These are phyloP conservation scores for Microplitis demolitor DNA, from an alignment of 1,140 invertebrate species.

Conservation along the genomic window DNA sequence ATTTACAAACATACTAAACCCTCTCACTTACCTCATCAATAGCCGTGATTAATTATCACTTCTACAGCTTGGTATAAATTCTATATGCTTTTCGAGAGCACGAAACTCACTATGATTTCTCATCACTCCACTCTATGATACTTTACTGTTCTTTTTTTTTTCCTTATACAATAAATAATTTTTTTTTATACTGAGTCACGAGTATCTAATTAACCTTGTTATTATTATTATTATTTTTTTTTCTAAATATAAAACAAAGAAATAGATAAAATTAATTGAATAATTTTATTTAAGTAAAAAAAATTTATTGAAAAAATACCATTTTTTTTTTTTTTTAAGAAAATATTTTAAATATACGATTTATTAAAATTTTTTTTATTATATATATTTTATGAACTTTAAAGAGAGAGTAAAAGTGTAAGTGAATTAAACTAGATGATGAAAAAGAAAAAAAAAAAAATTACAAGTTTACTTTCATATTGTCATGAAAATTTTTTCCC, in stretches of 20 bases:
- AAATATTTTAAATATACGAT: no score
- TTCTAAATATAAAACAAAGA: no score
- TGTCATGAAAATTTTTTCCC: not conserved
- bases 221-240: no score
- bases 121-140: not conserved
- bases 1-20: conserved; percentile 30
- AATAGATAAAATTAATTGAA: no score
- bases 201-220: not conserved
- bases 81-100: not conserved
- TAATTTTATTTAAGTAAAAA: no score
- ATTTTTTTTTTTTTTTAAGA: no score
- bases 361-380: no score
- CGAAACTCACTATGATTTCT: conserved; percentile 3
- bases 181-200: conserved; percentile 7
- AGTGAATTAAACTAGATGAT: no score
- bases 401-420: no score
- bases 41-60: conserved; percentile 51
- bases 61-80: not conserved
- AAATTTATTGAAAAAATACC: no score
- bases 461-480: not conserved
- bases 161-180: not conserved
- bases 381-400: no score
- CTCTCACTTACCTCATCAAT: conserved; percentile 50
- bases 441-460: no score
- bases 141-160: not conserved